phyloP scores from a whole-genome alignment of 2,888 invertebrate species.

The Cancer borealis region DNA sequence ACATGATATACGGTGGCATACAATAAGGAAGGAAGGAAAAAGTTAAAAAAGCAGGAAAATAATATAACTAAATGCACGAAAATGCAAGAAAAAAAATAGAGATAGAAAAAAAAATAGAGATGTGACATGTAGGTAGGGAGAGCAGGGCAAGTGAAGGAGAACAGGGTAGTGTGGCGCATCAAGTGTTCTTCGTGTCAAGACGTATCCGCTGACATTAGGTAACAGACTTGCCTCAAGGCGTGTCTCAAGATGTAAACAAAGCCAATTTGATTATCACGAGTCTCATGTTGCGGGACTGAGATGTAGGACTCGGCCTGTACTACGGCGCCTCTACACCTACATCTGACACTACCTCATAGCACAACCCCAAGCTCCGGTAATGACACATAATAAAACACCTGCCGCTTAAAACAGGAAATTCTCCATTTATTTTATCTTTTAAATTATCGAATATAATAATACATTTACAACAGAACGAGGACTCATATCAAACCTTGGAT shows the following conservation, averaged over 20 bases:
- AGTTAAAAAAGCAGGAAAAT: not conserved
- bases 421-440: not conserved
- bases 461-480: not conserved
- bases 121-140: not conserved
- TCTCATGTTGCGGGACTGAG: not conserved
- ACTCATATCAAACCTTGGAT: not conserved
- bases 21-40: not conserved
- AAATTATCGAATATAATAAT: not conserved
- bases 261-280: no score
- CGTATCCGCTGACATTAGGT: not conserved
- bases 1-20: not conserved
- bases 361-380: not conserved
- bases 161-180: not conserved
- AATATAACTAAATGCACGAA: not conserved
- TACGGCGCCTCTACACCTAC: not conserved
- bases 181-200: not conserved
- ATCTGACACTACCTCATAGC: not conserved
- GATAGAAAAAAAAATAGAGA: not conserved
- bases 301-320: not conserved
- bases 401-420: not conserved
- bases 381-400: not conserved
- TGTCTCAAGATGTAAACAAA: constrained; percentile 26
- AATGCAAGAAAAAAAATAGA: not conserved
- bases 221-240: not conserved
- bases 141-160: not conserved